These are phyloP conservation scores for Chelon auratus DNA, from an alignment of 2,797 vertebrate genomes.

Conservation along the genomic window DNA sequence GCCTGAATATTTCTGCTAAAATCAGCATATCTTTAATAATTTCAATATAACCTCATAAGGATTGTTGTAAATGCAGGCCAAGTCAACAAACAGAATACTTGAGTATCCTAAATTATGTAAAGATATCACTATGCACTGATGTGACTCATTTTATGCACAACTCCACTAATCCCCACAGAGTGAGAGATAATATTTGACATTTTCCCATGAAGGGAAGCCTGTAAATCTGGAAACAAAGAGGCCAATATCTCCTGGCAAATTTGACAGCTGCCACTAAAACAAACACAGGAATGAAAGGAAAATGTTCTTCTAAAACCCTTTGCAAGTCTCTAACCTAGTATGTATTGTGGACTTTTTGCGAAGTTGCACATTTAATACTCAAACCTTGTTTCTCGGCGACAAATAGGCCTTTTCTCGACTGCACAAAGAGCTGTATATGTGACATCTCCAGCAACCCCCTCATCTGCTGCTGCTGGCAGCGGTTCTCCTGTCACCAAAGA, in stretches of 20 bases:
- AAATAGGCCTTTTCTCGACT: constrained; percentile 25
- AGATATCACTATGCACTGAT: constrained; percentile 32
- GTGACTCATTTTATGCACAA: constrained; percentile 40
- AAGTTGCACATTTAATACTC: constrained; percentile 32
- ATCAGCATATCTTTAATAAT: constrained; percentile 47
- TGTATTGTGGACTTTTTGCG: constrained; percentile 21
- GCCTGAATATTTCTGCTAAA: constrained; percentile 24
- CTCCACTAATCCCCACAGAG: constrained; percentile 48
- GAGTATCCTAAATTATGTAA: constrained; percentile 50
- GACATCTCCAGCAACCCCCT: constrained; percentile 39
- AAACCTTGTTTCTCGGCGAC: constrained; percentile 29
- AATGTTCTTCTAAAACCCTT: constrained; percentile 5
- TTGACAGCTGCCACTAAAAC: constrained; percentile 56
- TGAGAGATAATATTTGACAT: constrained; percentile 60
- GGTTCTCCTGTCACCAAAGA: constrained; percentile 44
- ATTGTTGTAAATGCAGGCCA: constrained; percentile 25
- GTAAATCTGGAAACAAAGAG: constrained; percentile 50
- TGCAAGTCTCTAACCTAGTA: constrained; percentile 11
- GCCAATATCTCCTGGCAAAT: constrained; percentile 45
- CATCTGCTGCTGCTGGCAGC: constrained; percentile 52
- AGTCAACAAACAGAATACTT: constrained; percentile 40
- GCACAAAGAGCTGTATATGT: constrained; percentile 64
- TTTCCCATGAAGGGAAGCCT: constrained; percentile 47
- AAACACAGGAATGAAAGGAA: constrained; percentile 14
- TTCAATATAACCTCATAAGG: constrained; percentile 32